phyloP scores from a whole-genome alignment of 2,113 vertebrate genomes.

The Microcebus ravelobensis region DNA sequence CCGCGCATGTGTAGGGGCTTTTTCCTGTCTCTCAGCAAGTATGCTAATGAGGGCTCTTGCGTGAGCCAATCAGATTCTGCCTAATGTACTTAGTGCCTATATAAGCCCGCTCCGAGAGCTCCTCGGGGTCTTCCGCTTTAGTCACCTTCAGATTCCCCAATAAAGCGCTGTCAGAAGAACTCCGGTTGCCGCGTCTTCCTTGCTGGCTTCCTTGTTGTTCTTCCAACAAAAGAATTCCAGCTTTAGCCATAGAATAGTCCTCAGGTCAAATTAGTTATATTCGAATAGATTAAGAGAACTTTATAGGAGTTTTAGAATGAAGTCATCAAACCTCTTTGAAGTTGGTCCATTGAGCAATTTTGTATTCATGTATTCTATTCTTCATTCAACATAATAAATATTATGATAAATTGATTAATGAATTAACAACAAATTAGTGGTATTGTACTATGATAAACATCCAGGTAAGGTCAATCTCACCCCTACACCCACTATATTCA shows the following conservation, averaged over 20 bases:
- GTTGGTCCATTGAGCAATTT: background rate
- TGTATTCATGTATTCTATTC: background rate
- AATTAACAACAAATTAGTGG: background rate
- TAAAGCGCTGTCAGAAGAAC: too few relatives aligned
- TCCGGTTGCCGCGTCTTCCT: too few relatives aligned
- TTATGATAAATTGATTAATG: background rate
- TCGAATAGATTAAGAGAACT: background rate
- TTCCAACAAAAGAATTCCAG: background rate
- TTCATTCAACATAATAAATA: background rate
- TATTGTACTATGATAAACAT: background rate
- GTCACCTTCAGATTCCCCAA: too few relatives aligned
- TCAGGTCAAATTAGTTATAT: background rate
- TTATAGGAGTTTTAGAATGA: background rate
- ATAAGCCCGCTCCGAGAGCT: too few relatives aligned
- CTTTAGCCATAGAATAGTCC: background rate
- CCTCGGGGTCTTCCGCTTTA: too few relatives aligned
- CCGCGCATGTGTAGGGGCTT: too few relatives aligned
- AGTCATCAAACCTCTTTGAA: background rate
- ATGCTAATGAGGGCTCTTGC: too few relatives aligned
- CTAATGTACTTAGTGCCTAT: too few relatives aligned
- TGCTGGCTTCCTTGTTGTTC: too few relatives aligned
- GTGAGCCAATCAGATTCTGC: too few relatives aligned
- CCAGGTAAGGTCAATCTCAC: background rate
- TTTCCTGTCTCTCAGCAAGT: too few relatives aligned
- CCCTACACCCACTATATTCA: background rate